Percentiles rank a stretch among this genome's conserved stretches.
Conservation (phyloP, 2,113 vertebrate species). For the Nipponia nippon region DNA sequence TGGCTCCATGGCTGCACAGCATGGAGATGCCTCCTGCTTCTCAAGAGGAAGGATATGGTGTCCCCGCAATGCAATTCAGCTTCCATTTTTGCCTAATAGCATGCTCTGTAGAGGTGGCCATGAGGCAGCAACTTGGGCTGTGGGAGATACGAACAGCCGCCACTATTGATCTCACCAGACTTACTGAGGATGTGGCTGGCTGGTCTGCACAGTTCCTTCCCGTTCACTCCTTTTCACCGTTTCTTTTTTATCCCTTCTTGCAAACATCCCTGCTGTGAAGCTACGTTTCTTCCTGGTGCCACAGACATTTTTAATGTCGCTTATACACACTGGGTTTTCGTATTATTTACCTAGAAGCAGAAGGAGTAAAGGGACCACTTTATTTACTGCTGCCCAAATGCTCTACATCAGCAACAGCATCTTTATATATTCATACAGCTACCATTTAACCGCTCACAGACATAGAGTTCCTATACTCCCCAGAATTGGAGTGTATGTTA, state of each 20-base stretch:
- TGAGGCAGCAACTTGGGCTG: neutral
- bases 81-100: neutral
- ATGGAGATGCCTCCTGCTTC: neutral
- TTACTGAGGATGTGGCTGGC: rapidly evolving
- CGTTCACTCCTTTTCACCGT: neutral
- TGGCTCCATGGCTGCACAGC: neutral
- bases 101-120: neutral
- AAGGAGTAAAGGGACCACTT: neutral
- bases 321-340: neutral
- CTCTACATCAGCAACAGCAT: neutral
- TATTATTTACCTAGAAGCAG: neutral
- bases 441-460: slow-evolving; percentile 16
- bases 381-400: neutral
- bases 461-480: neutral
- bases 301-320: neutral
- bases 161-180: neutral
- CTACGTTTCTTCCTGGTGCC: neutral
- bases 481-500: slow-evolving; percentile 15
- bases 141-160: neutral
- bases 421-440: neutral
- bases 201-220: neutral
- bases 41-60: neutral
- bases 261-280: neutral
- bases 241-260: neutral
- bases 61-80: neutral